These are phyloP conservation scores for Lophura nycthemera DNA, from an alignment of 2,113 vertebrate genomes.

Conservation along the genomic window DNA sequence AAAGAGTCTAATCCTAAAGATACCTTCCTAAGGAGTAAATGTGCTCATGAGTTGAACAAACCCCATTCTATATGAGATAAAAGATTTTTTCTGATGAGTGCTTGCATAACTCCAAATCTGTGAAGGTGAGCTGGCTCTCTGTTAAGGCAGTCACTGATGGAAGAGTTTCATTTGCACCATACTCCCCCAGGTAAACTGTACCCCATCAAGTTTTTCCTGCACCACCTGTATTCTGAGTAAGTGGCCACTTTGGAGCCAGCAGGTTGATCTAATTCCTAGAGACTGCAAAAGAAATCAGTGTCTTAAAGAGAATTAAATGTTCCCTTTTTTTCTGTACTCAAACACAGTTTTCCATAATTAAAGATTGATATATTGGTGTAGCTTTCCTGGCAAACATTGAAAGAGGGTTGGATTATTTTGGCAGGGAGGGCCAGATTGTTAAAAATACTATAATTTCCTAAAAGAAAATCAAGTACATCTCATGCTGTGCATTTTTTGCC, in stretches of 20 bases:
- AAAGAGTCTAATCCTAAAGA: neutral
- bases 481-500: neutral
- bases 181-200: neutral
- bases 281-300: neutral
- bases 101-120: neutral
- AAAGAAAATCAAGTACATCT: neutral
- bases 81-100: neutral
- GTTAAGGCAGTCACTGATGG: neutral
- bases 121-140: neutral
- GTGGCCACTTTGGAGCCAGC: neutral
- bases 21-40: slow-evolving; percentile 5
- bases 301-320: neutral
- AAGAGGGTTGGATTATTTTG: neutral
- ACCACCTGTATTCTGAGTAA: neutral
- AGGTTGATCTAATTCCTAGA: neutral
- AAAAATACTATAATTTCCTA: neutral
- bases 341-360: neutral
- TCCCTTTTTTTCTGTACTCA: neutral
- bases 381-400: neutral
- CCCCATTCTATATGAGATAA: neutral
- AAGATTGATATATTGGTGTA: neutral
- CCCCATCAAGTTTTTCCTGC: neutral
- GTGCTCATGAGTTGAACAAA: neutral
- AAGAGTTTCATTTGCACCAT: neutral
- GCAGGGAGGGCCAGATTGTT: neutral